These are phyloP conservation scores for Mellivora capensis DNA, from an alignment of 2,113 vertebrate genomes.

Conservation along the genomic window DNA sequence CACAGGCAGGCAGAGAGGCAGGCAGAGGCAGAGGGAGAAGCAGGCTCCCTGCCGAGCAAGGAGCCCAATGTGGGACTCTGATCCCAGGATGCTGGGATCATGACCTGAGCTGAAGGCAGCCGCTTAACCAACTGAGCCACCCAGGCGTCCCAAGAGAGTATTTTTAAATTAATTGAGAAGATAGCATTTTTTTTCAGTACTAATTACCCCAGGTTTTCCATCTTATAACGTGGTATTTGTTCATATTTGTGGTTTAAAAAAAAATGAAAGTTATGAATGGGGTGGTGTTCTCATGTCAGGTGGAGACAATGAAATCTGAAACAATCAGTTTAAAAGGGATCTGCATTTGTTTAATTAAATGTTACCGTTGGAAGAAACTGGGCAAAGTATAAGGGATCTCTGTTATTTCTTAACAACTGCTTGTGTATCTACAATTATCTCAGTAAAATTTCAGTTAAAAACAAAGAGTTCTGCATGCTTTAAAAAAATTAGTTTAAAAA, in stretches of 20 bases:
- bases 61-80: no score
- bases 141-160: no score
- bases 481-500: neutral
- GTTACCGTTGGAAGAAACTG: neutral
- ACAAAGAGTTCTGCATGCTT: neutral
- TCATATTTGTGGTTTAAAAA: constrained; percentile 13
- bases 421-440: constrained; percentile 13
- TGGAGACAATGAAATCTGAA: constrained; percentile 5
- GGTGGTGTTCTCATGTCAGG: neutral
- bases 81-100: no score
- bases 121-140: no score
- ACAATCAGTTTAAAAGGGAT: constrained; percentile 13
- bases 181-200: neutral
- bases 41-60: no score
- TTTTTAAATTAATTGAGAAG: constrained; percentile 35
- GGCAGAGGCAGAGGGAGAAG: no score
- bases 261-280: neutral
- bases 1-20: no score
- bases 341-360: neutral
- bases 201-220: neutral
- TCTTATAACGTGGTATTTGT: constrained; percentile 13
- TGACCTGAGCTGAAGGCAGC: no score
- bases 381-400: neutral
- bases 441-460: constrained; percentile 20
- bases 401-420: neutral